Conservation (phyloP, 2,888 invertebrate species). For the Nasonovia ribisnigri region DNA sequence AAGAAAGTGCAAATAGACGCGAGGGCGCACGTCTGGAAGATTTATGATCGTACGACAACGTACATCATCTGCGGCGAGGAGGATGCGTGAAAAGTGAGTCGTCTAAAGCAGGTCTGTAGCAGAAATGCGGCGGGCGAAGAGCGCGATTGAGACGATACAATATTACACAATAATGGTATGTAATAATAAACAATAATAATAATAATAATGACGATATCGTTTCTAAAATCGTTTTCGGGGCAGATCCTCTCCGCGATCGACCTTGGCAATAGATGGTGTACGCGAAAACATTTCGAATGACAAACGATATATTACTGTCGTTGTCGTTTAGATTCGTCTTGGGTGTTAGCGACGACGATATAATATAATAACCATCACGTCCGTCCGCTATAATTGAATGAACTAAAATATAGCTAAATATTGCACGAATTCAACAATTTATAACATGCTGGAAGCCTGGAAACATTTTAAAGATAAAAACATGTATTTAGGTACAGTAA, state of each 20-base stretch:
- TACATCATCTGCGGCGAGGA: background rate
- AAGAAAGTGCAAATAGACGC: background rate
- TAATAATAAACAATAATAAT: background rate
- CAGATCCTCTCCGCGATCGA: background rate
- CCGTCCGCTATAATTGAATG: no score
- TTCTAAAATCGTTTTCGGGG: background rate
- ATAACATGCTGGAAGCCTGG: no score
- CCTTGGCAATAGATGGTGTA: background rate
- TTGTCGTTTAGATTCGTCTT: no score
- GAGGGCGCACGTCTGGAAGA: background rate
- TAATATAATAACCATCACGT: no score
- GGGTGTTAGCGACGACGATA: no score
- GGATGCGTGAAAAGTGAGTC: background rate
- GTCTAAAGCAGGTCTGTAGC: background rate
- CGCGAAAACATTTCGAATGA: no score
- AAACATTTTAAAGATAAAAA: no score
- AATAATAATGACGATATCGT: background rate
- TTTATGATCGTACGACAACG: background rate
- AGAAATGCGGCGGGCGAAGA: background rate
- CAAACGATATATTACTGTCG: no score
- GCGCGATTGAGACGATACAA: background rate
- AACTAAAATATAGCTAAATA: no score
- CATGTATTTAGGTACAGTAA: no score
- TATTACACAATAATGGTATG: no score
- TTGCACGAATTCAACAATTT: no score